A percentile compares a stretch with the other conserved stretches of the same genome.
Conservation (phyloP, 1,140 invertebrate species). For the Magallana angulata region DNA sequence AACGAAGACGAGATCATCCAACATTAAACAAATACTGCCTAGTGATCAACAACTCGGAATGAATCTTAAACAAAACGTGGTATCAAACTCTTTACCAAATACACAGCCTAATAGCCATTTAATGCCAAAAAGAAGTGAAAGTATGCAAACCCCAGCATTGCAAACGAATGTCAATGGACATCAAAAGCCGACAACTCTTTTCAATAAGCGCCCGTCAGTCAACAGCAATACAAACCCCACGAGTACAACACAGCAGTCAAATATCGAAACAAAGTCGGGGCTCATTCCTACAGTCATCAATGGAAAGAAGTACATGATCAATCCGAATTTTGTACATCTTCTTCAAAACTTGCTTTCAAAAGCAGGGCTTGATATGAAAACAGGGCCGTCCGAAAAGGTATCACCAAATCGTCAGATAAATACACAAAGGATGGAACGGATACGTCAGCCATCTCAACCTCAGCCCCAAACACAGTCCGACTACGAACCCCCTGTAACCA, state of each 20-base stretch:
- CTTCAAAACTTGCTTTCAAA: neutral
- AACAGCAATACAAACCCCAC: neutral
- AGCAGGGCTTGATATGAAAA: constrained; percentile 12
- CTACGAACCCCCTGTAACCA: neutral
- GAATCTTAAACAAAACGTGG: neutral
- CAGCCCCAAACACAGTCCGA: neutral
- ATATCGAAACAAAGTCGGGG: neutral
- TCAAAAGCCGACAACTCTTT: neutral
- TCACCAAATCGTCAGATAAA: neutral
- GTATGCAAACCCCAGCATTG: neutral
- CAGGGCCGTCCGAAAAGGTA: neutral
- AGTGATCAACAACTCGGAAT: neutral
- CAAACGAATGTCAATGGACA: neutral
- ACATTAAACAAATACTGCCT: neutral
- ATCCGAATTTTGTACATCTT: neutral
- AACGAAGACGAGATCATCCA: neutral
- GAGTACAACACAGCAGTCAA: neutral
- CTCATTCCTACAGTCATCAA: neutral
- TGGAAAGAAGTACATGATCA: constrained; percentile 1
- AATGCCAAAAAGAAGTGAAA: neutral
- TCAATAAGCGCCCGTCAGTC: neutral
- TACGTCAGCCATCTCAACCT: neutral
- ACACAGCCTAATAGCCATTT: neutral
- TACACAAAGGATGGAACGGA: neutral
- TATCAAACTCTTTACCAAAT: neutral